phyloP scores from a whole-genome alignment of 2,113 vertebrate species.

The Casuarius casuarius region DNA sequence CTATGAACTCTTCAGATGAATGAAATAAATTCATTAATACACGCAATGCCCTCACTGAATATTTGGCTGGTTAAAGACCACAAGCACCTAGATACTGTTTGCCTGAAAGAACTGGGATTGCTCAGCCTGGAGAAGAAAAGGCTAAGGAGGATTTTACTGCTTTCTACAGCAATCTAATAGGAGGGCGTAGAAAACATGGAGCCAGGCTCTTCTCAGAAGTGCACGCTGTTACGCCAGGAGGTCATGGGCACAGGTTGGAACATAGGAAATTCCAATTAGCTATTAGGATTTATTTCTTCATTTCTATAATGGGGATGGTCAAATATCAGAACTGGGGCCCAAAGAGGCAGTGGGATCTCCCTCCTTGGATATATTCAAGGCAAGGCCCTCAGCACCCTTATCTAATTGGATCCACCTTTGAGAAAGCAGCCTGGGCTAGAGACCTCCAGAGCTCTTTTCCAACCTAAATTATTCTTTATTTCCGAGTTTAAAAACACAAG shows the following conservation, averaged over 20 bases:
- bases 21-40: not conserved
- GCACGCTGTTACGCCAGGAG: not conserved
- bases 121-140: not conserved
- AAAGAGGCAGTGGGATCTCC: not conserved
- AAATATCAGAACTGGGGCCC: not conserved
- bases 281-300: not conserved
- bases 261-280: not conserved
- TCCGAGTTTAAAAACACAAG: not conserved
- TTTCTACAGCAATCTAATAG: not conserved
- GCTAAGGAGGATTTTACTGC: not conserved
- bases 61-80: not conserved
- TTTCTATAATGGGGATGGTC: not conserved
- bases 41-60: not conserved
- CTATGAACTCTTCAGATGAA: accelerated
- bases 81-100: accelerated
- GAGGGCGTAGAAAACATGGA: not conserved
- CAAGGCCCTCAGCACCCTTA: not conserved
- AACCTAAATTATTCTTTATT: not conserved
- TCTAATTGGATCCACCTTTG: not conserved
- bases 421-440: not conserved
- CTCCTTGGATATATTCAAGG: not conserved
- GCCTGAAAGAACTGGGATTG: not conserved
- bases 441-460: not conserved
- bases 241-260: not conserved
- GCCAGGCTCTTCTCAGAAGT: not conserved